Percentiles rank a stretch among this genome's conserved stretches.
phyloP scores from a whole-genome alignment of 64 coral and sea anemone species.

The Montipora sp. region DNA sequence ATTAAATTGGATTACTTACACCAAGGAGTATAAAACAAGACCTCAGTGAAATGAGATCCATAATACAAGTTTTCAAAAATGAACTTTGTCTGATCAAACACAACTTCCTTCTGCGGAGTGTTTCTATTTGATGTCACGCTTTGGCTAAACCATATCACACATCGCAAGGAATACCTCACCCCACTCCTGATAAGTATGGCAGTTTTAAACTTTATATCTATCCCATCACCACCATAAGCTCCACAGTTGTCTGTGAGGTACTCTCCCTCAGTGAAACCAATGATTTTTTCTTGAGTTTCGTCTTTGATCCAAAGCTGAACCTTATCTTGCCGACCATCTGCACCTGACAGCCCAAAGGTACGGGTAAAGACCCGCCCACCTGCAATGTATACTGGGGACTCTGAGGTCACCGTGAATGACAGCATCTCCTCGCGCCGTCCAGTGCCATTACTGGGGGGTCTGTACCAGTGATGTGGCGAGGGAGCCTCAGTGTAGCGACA shows the following conservation, averaged over 20 bases:
- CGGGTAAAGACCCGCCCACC: conserved; percentile 74
- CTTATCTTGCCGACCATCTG: conserved; percentile 53
- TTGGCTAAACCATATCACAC: conserved; percentile 35
- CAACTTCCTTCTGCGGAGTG: conserved; percentile 23
- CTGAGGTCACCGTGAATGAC: conserved; percentile 51
- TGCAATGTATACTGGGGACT: conserved; percentile 67
- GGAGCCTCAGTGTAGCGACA: conserved; percentile 65
- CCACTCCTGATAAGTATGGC: conserved; percentile 40
- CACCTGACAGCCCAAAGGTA: conserved; percentile 32
- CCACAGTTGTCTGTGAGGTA: conserved; percentile 22
- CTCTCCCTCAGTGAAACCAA: conserved; percentile 40
- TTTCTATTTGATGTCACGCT: conserved; percentile 40
- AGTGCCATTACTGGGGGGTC: conserved; percentile 57
- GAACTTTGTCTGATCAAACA: conserved; percentile 21
- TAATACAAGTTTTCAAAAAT: conserved; percentile 27
- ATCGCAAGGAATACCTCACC: conserved; percentile 17
- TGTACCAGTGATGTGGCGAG: conserved; percentile 70
- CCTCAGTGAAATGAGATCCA: conserved; percentile 44
- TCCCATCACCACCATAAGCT: conserved; percentile 25
- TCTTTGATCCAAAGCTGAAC: conserved; percentile 38
- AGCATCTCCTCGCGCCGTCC: conserved; percentile 74
- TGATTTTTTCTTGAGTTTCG: conserved; percentile 14
- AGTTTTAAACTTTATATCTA: conserved; percentile 35
- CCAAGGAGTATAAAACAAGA: conserved; percentile 52
- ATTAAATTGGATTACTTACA: background rate